These are phyloP conservation scores for Bradypus variegatus DNA, from an alignment of 2,797 vertebrate genomes.

Conservation along the genomic window DNA sequence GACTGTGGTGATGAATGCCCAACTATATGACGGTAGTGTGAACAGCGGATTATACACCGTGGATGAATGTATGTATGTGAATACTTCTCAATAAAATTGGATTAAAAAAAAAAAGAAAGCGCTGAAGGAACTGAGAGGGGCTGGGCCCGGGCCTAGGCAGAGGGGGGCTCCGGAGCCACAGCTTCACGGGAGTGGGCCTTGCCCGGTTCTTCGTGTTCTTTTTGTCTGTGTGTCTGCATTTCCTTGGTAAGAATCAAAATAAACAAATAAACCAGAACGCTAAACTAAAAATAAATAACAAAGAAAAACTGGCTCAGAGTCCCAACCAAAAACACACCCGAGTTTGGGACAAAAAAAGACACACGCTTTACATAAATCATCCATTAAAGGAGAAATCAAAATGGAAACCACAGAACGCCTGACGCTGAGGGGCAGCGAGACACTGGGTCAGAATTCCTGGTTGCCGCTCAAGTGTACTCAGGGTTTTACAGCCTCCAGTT, in stretches of 20 bases:
- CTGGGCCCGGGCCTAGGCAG: neutral
- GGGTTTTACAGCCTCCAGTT: neutral
- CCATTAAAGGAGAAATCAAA: neutral
- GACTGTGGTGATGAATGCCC: too few species aligned
- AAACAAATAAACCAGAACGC: neutral
- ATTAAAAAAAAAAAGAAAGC: too few species aligned
- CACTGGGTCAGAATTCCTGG: neutral
- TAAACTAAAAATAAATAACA: conserved; percentile 1
- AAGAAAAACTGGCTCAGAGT: neutral
- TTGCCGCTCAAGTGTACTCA: accelerated
- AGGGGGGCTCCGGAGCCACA: neutral
- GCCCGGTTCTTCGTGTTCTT: neutral
- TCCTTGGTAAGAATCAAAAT: neutral
- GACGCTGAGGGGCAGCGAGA: neutral
- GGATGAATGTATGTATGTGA: too few species aligned
- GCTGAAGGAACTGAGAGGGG: neutral
- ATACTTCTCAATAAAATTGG: too few species aligned
- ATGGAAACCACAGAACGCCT: neutral
- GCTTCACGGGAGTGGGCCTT: neutral
- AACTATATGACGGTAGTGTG: too few species aligned
- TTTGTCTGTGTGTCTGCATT: neutral
- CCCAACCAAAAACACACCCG: neutral
- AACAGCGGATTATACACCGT: too few species aligned
- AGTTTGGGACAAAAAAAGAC: neutral
- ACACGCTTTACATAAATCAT: neutral